phyloP scores from a whole-genome alignment of 2,888 invertebrate species.

The Eupithecia centaureata region DNA sequence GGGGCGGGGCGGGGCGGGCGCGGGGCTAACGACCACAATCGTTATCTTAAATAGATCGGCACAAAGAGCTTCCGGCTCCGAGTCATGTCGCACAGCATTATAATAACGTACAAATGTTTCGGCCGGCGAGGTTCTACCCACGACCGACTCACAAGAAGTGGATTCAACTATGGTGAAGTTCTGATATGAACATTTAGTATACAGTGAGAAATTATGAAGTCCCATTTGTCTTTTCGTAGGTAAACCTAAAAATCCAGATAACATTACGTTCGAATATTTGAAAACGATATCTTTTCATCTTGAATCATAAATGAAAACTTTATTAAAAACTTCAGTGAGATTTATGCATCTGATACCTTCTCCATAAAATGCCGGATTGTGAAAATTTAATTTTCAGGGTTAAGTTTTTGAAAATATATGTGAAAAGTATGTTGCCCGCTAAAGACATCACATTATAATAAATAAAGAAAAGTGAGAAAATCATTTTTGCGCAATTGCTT shows the following conservation, averaged over 20 bases:
- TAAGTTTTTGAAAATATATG: too few relatives aligned
- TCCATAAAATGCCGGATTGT: too few relatives aligned
- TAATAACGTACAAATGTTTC: background rate
- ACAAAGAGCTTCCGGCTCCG: slow-evolving; percentile 12
- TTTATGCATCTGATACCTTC: too few relatives aligned
- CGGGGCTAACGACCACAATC: background rate
- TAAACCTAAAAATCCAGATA: background rate
- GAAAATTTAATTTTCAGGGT: too few relatives aligned
- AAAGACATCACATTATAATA: too few relatives aligned
- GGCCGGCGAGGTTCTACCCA: background rate
- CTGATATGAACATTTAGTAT: background rate
- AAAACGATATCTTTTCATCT: too few relatives aligned
- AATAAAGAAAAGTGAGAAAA: too few relatives aligned
- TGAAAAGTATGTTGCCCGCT: too few relatives aligned
- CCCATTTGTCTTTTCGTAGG: background rate
- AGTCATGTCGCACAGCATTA: background rate
- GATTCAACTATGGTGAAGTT: background rate
- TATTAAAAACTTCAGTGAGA: too few relatives aligned
- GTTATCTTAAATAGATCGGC: slow-evolving; percentile 9
- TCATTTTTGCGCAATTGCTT: too few relatives aligned
- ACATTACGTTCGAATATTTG: too few relatives aligned
- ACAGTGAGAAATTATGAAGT: background rate
- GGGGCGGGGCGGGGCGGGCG: background rate
- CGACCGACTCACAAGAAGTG: background rate
- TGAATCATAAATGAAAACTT: too few relatives aligned